These are phyloP conservation scores for Cariama cristata DNA, from an alignment of 2,113 vertebrate species.

Conservation along the genomic window DNA sequence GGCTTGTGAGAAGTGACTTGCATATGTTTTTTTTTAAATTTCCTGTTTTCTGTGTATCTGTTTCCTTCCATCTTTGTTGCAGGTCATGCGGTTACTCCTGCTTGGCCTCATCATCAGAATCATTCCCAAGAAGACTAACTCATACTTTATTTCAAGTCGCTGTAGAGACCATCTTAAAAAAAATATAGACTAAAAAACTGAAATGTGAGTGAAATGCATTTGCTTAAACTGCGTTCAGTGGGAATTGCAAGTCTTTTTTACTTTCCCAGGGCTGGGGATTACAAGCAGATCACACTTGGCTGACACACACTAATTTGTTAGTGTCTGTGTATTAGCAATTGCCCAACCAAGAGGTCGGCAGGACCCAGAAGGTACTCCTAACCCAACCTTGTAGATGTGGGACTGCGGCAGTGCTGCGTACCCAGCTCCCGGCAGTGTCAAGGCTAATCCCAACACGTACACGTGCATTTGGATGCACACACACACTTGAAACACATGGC, in stretches of 20 bases:
- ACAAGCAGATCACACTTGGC: background rate
- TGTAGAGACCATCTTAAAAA: background rate
- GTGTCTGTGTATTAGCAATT: background rate
- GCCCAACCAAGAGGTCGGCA: fast-evolving
- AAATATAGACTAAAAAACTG: background rate
- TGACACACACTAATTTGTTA: background rate
- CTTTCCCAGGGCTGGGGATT: background rate
- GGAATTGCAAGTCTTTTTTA: background rate
- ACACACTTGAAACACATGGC: background rate
- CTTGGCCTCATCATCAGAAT: background rate
- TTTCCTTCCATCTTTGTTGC: background rate
- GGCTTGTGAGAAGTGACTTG: background rate
- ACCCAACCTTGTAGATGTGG: background rate
- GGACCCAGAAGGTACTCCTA: background rate
- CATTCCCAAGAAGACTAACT: background rate
- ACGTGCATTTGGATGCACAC: fast-evolving
- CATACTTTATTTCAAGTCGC: background rate
- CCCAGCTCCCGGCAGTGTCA: background rate
- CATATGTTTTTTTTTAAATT: background rate
- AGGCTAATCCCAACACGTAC: background rate
- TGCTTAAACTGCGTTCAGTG: background rate
- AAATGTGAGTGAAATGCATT: background rate
- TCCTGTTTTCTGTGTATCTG: background rate
- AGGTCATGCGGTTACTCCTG: background rate
- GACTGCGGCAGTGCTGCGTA: no score